Percentiles rank a stretch among this genome's conserved stretches.
Evolutionary conservation across 2,113 vertebrate species (phyloP).

Genomic region (Tyrannus savana): DNA sequence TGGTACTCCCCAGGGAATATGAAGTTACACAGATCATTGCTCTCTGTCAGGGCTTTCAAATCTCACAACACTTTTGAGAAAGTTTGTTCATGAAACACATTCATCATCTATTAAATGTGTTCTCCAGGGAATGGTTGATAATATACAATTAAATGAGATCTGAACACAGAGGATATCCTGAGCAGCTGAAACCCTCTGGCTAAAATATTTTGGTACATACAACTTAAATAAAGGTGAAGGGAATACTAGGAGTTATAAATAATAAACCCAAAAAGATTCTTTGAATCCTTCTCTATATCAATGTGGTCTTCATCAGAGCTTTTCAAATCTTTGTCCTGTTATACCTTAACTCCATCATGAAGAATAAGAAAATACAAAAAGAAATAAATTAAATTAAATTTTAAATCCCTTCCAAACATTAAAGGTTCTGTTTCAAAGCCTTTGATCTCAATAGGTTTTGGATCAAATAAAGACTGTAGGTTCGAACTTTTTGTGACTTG

Average conservation of each 20-base stretch:
- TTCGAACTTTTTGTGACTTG: background rate
- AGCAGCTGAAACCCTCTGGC: constrained; percentile 8
- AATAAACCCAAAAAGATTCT: background rate
- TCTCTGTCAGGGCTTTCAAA: constrained; percentile 28
- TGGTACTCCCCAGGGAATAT: background rate
- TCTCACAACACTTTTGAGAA: constrained; percentile 18
- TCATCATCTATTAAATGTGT: constrained; percentile 18
- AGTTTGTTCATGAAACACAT: background rate
- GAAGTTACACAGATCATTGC: constrained; percentile 27
- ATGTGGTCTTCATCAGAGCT: background rate
- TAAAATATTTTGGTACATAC: constrained; percentile 1
- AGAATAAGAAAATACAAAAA: background rate
- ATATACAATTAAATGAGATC: constrained; percentile 55
- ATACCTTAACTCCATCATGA: background rate
- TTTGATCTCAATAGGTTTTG: constrained; percentile 9
- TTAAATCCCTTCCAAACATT: background rate
- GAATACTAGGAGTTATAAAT: background rate
- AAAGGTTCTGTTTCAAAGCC: background rate
- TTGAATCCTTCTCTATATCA: background rate
- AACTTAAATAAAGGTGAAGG: constrained; percentile 40
- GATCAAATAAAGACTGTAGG: background rate
- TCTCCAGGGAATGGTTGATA: constrained; percentile 38
- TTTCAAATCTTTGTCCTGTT: background rate
- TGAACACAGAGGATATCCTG: background rate
- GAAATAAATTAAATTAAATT: constrained; percentile 22